Percentiles rank a stretch among this genome's conserved stretches.
Conservation (phyloP, 2,888 invertebrate genomes). For the Andrena bucephala region DNA sequence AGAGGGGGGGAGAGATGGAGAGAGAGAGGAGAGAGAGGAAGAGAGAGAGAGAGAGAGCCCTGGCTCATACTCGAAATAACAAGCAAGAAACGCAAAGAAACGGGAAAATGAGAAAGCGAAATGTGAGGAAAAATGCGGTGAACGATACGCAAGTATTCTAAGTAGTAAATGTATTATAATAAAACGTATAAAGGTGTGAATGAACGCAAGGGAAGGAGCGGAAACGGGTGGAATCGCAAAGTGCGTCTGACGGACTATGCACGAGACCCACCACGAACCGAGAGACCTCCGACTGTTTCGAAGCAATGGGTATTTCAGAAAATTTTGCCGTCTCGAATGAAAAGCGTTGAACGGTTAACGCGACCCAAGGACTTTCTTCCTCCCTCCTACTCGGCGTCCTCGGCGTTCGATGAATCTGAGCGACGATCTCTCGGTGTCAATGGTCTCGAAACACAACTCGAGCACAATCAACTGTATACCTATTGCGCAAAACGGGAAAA, state of each 20-base stretch:
- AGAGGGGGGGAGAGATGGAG: too few species aligned
- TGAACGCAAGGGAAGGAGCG: neutral
- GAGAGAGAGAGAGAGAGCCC: neutral
- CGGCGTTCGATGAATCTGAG: neutral
- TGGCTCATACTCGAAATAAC: neutral
- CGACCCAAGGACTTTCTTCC: neutral
- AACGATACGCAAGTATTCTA: slow-evolving; percentile 7
- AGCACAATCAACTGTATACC: slow-evolving; percentile 76
- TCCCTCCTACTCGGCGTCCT: neutral
- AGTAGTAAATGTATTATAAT: slow-evolving; percentile 1
- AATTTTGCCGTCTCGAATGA: too few species aligned
- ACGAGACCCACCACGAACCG: slow-evolving; percentile 25
- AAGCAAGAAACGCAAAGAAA: neutral
- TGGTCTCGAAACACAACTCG: slow-evolving; percentile 44
- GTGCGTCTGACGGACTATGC: slow-evolving; percentile 26
- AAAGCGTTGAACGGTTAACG: too few species aligned
- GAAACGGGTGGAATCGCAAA: slow-evolving; percentile 17
- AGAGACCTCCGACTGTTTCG: slow-evolving; percentile 15
- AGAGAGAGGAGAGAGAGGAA: too few species aligned
- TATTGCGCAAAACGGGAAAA: slow-evolving; percentile 85
- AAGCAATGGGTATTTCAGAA: neutral
- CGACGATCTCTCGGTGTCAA: slow-evolving; percentile 27
- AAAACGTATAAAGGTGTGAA: slow-evolving; percentile 1
- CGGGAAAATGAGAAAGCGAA: neutral
- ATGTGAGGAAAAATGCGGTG: neutral